Conservation (phyloP, 2,888 invertebrate genomes). For the Cryptocephalus primarius region DNA sequence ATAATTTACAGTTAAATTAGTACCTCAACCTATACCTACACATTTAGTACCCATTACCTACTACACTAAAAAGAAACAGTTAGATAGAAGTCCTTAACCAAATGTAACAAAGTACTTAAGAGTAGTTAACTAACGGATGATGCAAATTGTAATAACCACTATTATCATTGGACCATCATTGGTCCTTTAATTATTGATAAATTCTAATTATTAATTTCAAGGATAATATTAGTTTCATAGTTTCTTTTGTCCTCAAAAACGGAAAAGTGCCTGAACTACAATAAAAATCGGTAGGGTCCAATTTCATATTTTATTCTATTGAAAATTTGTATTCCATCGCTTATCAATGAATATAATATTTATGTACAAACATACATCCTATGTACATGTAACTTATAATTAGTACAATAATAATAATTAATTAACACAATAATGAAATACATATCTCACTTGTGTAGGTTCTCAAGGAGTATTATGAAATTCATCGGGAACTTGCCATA, state of each 20-base stretch:
- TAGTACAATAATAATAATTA: conserved; percentile 26
- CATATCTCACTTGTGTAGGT: conserved; percentile 23
- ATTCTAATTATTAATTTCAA: no score
- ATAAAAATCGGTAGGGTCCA: conserved; percentile 3
- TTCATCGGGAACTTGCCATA: not conserved
- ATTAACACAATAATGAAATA: conserved; percentile 12
- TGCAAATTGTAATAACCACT: no score
- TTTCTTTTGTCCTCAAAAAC: conserved; percentile 1
- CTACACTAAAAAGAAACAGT: no score
- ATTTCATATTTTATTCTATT: conserved; percentile 36
- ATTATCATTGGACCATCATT: no score
- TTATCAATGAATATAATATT: conserved; percentile 38
- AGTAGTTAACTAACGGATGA: no score
- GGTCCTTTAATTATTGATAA: no score
- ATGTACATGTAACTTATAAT: conserved; percentile 35
- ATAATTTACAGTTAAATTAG: no score
- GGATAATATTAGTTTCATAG: no score
- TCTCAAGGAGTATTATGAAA: conserved; percentile 19
- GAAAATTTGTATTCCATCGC: conserved; percentile 37
- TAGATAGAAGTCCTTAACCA: no score
- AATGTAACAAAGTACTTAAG: no score
- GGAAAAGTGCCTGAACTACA: conserved; percentile 1
- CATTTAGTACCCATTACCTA: no score
- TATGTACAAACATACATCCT: conserved; percentile 43
- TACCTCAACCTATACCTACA: no score